These are phyloP conservation scores for Cardiocondyla obscurior DNA, from an alignment of 1,140 invertebrate species.

Conservation along the genomic window DNA sequence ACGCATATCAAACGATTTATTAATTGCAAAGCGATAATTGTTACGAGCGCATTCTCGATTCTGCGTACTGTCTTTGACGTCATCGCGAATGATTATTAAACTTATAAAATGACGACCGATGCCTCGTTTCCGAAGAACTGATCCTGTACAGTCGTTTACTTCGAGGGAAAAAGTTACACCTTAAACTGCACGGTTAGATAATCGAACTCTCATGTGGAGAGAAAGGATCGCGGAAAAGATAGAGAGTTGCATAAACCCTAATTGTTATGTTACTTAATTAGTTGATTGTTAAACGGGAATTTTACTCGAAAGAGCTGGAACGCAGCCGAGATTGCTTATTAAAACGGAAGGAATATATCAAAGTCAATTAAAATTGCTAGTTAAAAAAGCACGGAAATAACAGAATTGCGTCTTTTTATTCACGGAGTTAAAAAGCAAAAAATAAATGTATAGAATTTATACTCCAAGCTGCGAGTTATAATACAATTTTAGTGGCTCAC, in stretches of 20 bases:
- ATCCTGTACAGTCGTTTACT: neutral
- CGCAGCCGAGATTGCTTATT: neutral
- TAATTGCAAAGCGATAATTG: neutral
- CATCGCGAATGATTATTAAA: neutral
- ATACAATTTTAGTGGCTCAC: neutral
- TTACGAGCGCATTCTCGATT: neutral
- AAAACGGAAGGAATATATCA: neutral
- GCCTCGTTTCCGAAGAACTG: neutral
- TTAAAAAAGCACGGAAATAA: neutral
- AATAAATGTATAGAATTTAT: neutral
- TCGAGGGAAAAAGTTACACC: conserved; percentile 8
- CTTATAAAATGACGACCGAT: neutral
- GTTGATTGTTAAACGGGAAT: neutral
- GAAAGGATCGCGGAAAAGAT: conserved; percentile 57
- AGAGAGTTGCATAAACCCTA: conserved; percentile 3
- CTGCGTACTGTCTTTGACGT: neutral
- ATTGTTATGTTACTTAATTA: neutral
- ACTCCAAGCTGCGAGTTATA: neutral
- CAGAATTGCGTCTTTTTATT: conserved; percentile 7
- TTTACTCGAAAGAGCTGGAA: neutral
- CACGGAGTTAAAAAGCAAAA: neutral
- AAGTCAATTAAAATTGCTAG: neutral
- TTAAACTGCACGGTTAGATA: conserved; percentile 55
- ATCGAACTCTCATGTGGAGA: conserved; percentile 22
- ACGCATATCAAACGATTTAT: neutral